Evolutionary conservation across 2,113 vertebrate genomes (phyloP).

Genomic region (Alethe diademata): DNA sequence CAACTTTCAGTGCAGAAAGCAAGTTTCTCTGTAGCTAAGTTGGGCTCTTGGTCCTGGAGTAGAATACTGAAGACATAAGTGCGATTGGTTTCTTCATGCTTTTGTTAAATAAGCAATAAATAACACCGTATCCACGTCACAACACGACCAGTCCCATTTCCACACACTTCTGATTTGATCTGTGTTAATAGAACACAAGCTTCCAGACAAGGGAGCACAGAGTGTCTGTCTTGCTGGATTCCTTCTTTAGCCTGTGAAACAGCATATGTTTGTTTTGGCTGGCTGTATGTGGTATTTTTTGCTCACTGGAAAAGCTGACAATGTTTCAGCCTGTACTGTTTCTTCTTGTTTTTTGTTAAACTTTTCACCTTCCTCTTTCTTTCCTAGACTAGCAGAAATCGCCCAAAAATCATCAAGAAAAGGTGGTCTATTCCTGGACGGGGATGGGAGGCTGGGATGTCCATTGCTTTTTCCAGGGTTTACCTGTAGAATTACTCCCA

Average conservation of each 20-base stretch:
- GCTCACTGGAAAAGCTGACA: neutral
- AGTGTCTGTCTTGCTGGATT: neutral
- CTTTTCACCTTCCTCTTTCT: neutral
- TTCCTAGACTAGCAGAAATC: neutral
- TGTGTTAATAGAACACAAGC: neutral
- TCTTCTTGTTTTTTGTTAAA: neutral
- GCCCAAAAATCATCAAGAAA: neutral
- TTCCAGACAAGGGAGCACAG: neutral
- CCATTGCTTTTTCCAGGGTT: neutral
- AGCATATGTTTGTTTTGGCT: neutral
- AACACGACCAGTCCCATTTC: neutral
- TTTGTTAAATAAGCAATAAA: neutral
- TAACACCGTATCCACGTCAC: neutral
- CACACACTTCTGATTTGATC: neutral
- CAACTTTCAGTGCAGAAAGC: neutral
- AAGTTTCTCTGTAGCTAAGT: neutral
- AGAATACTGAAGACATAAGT: neutral
- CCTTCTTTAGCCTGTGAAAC: neutral
- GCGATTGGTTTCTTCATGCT: neutral
- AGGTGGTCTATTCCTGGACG: neutral
- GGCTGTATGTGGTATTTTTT: neutral
- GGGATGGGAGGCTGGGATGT: fast-evolving
- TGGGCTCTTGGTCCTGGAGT: neutral
- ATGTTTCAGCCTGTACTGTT: neutral
- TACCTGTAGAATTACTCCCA: neutral